Evolutionary conservation across 2,113 vertebrate species (phyloP).

Genomic region (Epinephelus cyanopodus): DNA sequence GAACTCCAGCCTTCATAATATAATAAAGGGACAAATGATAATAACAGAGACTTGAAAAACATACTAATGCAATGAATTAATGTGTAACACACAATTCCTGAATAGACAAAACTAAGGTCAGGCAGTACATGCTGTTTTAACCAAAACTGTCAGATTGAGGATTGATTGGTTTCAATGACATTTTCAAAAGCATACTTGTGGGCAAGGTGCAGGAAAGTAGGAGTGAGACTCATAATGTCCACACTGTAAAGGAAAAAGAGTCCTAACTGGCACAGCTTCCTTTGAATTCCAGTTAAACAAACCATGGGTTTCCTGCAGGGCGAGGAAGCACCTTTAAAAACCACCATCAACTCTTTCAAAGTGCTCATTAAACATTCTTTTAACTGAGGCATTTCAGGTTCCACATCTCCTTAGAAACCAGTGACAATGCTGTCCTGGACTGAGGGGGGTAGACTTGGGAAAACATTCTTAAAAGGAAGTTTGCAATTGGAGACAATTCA

Average conservation of each 20-base stretch:
- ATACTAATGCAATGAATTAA: not conserved
- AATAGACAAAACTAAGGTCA: not conserved
- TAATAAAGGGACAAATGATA: not conserved
- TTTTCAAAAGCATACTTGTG: not conserved
- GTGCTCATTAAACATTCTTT: conserved; percentile 1
- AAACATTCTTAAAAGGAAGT: not conserved
- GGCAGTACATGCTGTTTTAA: no score
- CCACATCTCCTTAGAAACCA: not conserved
- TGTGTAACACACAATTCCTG: not conserved
- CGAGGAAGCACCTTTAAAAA: conserved; percentile 4
- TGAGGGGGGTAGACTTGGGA: not conserved
- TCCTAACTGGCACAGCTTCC: not conserved
- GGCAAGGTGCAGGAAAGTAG: not conserved
- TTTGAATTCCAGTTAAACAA: not conserved
- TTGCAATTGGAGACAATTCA: not conserved
- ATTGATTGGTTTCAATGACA: not conserved
- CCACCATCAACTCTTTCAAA: not conserved
- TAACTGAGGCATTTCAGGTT: not conserved
- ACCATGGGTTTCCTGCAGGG: not conserved
- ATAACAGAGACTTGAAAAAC: not conserved
- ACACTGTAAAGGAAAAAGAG: not conserved
- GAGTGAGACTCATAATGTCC: no score
- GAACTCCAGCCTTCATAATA: no score
- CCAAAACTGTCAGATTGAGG: no score
- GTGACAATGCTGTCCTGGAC: not conserved